Evolutionary conservation across 1,140 invertebrate genomes (phyloP).

Genomic region (Trichoplusia ni): DNA sequence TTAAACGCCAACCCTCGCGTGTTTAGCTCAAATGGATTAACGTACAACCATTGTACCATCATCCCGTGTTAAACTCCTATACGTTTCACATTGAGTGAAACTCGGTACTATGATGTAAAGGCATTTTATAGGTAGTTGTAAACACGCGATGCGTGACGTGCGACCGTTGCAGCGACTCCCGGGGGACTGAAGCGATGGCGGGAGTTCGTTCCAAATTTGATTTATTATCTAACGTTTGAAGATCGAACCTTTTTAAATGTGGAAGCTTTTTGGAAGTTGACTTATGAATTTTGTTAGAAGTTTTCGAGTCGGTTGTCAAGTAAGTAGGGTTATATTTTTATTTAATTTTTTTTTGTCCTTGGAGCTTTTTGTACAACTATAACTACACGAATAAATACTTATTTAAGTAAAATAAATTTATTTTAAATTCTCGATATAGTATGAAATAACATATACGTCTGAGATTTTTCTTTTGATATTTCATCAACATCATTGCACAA

Average conservation of each 20-base stretch:
- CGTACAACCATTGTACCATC: neutral
- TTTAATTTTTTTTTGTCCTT: neutral
- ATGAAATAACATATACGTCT: too few relatives aligned
- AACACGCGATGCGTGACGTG: conserved; percentile 20
- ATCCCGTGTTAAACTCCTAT: conserved; percentile 14
- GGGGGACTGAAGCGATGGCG: neutral
- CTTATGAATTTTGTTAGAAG: neutral
- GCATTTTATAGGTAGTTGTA: conserved; percentile 4
- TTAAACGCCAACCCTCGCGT: neutral
- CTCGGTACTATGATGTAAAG: conserved; percentile 6
- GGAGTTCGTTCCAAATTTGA: conserved; percentile 16
- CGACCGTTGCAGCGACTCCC: neutral
- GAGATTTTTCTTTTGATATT: too few relatives aligned
- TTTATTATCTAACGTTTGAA: conserved; percentile 21
- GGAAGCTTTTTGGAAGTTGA: neutral
- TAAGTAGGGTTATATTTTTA: neutral
- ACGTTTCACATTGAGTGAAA: too few relatives aligned
- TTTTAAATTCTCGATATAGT: too few relatives aligned
- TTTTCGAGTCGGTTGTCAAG: neutral
- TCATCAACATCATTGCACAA: too few relatives aligned
- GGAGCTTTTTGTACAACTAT: too few relatives aligned
- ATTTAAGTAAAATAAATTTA: too few relatives aligned
- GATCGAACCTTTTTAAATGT: conserved; percentile 23
- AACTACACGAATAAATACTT: too few relatives aligned
- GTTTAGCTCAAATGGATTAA: conserved; percentile 7